Evolutionary conservation across 2,888 invertebrate species (phyloP).

Genomic region (Morpho deidamia): DNA sequence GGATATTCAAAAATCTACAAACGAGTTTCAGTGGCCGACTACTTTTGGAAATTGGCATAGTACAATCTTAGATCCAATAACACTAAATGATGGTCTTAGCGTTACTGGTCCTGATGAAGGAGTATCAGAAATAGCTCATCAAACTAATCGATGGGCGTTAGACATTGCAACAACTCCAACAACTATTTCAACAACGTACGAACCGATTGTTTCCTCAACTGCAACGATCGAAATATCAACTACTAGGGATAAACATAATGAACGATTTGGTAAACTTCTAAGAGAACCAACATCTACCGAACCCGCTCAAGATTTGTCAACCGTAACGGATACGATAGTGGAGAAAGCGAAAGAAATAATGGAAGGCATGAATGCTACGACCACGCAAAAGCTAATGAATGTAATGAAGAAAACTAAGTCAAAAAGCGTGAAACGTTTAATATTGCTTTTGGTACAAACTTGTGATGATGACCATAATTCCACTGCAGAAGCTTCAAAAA

Average conservation of each 20-base stretch:
- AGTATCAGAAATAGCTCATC: conserved; percentile 37
- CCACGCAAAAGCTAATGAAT: conserved; percentile 84
- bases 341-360: conserved; percentile 87
- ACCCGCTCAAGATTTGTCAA: conserved; percentile 79
- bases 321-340: conserved; percentile 82
- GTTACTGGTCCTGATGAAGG: conserved; percentile 48
- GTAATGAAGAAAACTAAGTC: conserved; percentile 91
- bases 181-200: conserved; percentile 42
- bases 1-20: conserved; percentile 60
- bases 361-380: conserved; percentile 85
- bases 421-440: conserved; percentile 84
- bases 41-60: conserved; percentile 80
- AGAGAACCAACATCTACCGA: conserved; percentile 60
- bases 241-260: conserved; percentile 38
- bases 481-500: conserved; percentile 84
- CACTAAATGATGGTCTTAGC: conserved; percentile 82
- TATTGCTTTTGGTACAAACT: conserved; percentile 87
- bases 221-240: conserved; percentile 45
- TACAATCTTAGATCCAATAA: conserved; percentile 82
- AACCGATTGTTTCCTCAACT: conserved; percentile 53
- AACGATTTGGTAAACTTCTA: conserved; percentile 53
- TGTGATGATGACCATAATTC: conserved; percentile 85
- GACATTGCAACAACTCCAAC: conserved; percentile 47
- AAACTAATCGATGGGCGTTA: conserved; percentile 46
- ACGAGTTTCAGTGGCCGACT: conserved; percentile 70